phyloP scores from a whole-genome alignment of 1,140 invertebrate species.

The Stenopsyche tienmushanensis region DNA sequence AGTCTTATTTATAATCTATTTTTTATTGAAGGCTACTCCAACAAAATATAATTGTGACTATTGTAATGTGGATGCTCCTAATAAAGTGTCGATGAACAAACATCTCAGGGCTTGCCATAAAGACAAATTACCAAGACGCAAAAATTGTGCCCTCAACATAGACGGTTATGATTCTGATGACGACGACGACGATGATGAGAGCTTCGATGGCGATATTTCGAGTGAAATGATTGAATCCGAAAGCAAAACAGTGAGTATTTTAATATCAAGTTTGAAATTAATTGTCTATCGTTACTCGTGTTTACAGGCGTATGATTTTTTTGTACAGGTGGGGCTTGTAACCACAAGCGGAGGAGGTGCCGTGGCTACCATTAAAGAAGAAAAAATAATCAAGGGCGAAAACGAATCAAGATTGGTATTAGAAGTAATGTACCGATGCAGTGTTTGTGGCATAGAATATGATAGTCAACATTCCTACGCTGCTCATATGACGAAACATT shows the following conservation, averaged over 20 bases:
- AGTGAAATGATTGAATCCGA: too few species aligned
- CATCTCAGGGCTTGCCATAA: slow-evolving; percentile 34
- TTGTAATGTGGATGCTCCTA: slow-evolving; percentile 33
- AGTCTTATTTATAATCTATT: too few species aligned
- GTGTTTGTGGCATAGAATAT: slow-evolving; percentile 23
- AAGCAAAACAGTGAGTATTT: too few species aligned
- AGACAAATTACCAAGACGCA: slow-evolving; percentile 35
- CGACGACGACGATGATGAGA: slow-evolving; percentile 4
- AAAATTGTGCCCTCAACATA: slow-evolving; percentile 22
- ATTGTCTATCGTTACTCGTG: too few species aligned
- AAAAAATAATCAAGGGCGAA: neutral
- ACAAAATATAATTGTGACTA: slow-evolving; percentile 24
- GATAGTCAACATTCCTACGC: slow-evolving; percentile 38
- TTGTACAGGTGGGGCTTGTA: slow-evolving; percentile 5
- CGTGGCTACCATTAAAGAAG: slow-evolving; percentile 36
- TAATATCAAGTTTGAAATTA: too few species aligned
- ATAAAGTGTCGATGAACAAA: slow-evolving; percentile 30
- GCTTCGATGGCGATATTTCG: slow-evolving; percentile 4
- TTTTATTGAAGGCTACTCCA: neutral
- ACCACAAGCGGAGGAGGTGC: slow-evolving; percentile 27
- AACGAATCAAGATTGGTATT: slow-evolving; percentile 19
- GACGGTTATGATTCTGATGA: neutral
- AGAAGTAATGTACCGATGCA: slow-evolving; percentile 32
- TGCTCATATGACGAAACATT: slow-evolving; percentile 39
- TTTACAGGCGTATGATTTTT: too few species aligned